Base-by-base conservation (phyloP, 2,113 vertebrate genomes). In the Elgaria multicarinata region DNA sequence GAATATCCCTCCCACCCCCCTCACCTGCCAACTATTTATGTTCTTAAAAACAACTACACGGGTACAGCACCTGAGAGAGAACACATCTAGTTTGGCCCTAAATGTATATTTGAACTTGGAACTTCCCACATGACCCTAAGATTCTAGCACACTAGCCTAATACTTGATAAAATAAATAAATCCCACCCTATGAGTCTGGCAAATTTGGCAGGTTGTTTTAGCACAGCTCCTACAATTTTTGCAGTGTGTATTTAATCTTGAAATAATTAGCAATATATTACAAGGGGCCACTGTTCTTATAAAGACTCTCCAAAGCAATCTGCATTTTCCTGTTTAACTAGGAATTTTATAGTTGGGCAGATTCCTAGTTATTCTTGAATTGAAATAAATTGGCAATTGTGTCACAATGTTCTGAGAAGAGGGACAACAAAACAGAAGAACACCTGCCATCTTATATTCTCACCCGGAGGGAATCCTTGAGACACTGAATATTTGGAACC, bases 391-490 rank as follows among this genome's bases (percentile, higher is more conserved):
- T 87, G 90, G 90, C 88, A 92, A 24, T 55, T n/a, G 46, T 0
- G 3, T 50, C n/a, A 0, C n/a, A 88, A 85, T 89, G 82, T 91
- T 87, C 74, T 0, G 7, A 86, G 89, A 90, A 88, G 83, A 67
- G 46, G 58, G 44, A 79, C 4, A 87, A 81, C 89, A 93, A 46
- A 8, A 36, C 94, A 93, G 92, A 95, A 90, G 88, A 97, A 96
- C 96, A 97, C 95, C 96, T 97, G 96, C 93, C 1, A 62, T 86
- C 90, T 89, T 92, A 92, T 91, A 28, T 2, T 10, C 85, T 0
- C 24, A 75, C 90, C 94, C 95, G 93, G 93, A 96, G 94, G 93
- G 92, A 94, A 93, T 91, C 62, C 87, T 39, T 91, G 31, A 79
- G 92, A 90, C 88, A 0, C 6, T 93, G 89, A 94, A 58, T 66